phyloP scores from a whole-genome alignment of 2,888 invertebrate genomes.

The Leucania comma region DNA sequence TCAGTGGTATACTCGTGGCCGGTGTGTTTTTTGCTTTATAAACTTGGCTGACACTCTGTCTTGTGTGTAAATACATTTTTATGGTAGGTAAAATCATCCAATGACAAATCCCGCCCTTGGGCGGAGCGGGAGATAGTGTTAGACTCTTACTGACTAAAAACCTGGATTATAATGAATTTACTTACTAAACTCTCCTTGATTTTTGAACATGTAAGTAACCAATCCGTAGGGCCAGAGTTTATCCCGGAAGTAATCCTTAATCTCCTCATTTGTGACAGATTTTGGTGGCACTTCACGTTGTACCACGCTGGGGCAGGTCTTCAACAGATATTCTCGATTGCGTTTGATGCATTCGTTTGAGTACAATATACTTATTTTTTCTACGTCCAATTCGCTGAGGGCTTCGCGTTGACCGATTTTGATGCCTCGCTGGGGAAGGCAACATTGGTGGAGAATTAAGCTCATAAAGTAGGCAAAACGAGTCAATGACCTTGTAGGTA shows the following conservation, averaged over 20 bases:
- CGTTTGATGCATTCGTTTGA: conserved; percentile 80
- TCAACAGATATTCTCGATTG: conserved; percentile 80
- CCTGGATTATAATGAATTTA: not conserved
- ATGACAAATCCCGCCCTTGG: too few species aligned
- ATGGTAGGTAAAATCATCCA: too few species aligned
- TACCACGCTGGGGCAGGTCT: conserved; percentile 83
- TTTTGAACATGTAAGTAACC: conserved; percentile 77
- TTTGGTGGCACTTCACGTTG: conserved; percentile 42
- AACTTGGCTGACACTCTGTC: too few species aligned
- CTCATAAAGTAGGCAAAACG: too few species aligned
- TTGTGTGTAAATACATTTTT: not conserved
- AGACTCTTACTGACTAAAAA: too few species aligned
- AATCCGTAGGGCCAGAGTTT: conserved; percentile 82
- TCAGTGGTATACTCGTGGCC: too few species aligned
- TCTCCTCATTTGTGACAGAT: conserved; percentile 66
- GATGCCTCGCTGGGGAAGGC: conserved; percentile 65
- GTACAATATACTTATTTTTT: conserved; percentile 80
- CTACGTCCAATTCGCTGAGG: conserved; percentile 81
- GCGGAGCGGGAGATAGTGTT: too few species aligned
- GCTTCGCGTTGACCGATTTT: conserved; percentile 84
- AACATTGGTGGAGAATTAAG: not conserved
- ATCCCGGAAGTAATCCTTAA: conserved; percentile 77
- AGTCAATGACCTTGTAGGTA: too few species aligned
- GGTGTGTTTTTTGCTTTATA: too few species aligned
- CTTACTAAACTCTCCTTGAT: conserved; percentile 83